Evolutionary conservation across 2,797 vertebrate genomes (phyloP).

Genomic region (Acanthis flammea): DNA sequence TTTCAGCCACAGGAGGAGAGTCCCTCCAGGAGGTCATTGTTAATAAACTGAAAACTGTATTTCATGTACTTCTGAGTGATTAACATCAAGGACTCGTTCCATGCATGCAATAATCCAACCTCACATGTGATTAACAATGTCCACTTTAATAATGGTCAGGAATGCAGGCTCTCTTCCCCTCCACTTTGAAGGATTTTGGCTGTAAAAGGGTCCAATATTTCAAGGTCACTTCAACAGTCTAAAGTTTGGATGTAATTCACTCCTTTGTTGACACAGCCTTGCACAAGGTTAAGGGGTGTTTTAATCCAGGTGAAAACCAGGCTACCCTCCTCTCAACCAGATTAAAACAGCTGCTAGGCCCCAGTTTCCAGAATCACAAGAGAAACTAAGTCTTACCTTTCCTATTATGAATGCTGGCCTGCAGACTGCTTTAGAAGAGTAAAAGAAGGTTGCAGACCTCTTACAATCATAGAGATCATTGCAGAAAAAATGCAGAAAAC

Average conservation of each 20-base stretch:
- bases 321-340: not conserved
- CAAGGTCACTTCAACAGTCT: not conserved
- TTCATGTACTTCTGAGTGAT: not conserved
- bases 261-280: not conserved
- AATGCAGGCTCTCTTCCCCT: not conserved
- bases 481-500: not conserved
- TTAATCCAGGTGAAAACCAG: not conserved
- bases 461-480: not conserved
- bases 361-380: not conserved
- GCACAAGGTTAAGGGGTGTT: not conserved
- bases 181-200: not conserved
- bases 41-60: not conserved
- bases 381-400: not conserved
- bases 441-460: not conserved
- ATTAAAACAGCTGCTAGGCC: not conserved
- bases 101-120: not conserved
- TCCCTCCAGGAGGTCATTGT: not conserved
- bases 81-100: not conserved
- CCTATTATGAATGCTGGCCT: not conserved
- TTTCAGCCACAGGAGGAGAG: not conserved
- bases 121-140: not conserved
- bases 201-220: not conserved
- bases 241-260: not conserved
- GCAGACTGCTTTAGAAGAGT: not conserved
- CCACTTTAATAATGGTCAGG: not conserved